Percentiles rank a stretch among this genome's conserved stretches.
Conservation (phyloP, 2,888 invertebrate species). For the Chloromyia formosa region DNA sequence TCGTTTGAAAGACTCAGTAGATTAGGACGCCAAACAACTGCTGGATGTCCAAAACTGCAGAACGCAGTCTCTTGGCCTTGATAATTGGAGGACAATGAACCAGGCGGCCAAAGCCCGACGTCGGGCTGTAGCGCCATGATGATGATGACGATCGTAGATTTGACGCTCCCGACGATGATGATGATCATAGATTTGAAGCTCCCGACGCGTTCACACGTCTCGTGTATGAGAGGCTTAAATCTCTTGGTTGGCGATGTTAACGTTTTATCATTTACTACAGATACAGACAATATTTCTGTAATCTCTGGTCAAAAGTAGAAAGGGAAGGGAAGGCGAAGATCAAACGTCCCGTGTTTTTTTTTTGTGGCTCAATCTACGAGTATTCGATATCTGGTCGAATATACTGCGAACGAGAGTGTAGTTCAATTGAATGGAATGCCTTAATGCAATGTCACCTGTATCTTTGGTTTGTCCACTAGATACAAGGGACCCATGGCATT, state of each 20-base stretch:
- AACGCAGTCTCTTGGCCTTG: too few species aligned
- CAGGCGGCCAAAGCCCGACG: too few species aligned
- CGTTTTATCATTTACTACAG: not conserved
- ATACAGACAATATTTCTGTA: not conserved
- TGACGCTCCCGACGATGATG: too few species aligned
- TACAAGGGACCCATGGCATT: too few species aligned
- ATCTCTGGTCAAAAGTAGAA: not conserved
- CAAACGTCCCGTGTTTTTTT: slow-evolving; percentile 1
- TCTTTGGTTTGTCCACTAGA: slow-evolving; percentile 3
- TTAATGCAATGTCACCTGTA: slow-evolving; percentile 27
- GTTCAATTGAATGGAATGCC: not conserved
- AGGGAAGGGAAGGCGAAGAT: slow-evolving; percentile 4
- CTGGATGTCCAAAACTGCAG: too few species aligned
- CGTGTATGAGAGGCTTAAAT: not conserved
- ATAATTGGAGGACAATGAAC: too few species aligned
- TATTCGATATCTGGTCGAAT: not conserved
- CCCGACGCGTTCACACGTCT: too few species aligned
- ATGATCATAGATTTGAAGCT: too few species aligned
- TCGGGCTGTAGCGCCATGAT: too few species aligned
- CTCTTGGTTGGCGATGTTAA: not conserved
- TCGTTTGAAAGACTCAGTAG: too few species aligned
- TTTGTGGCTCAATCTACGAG: not conserved
- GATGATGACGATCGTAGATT: too few species aligned
- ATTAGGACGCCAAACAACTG: too few species aligned
- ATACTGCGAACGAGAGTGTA: not conserved